These are phyloP conservation scores for Thecocarcelia acutangulata DNA, from an alignment of 2,888 invertebrate species.

Conservation along the genomic window DNA sequence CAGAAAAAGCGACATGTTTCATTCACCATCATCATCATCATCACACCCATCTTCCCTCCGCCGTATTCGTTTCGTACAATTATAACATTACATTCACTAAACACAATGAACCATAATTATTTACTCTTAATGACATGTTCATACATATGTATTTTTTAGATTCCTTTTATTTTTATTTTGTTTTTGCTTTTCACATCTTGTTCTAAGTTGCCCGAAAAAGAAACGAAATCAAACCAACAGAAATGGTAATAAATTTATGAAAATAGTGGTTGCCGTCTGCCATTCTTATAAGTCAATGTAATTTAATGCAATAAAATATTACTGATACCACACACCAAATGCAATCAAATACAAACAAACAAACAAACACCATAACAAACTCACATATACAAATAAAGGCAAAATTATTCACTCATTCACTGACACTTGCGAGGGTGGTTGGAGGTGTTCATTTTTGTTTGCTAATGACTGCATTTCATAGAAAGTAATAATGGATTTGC, in stretches of 20 bases:
- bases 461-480: neutral
- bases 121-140: slow-evolving; percentile 67
- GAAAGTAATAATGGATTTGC: no score
- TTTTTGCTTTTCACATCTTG: slow-evolving; percentile 10
- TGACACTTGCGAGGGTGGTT: slow-evolving; percentile 31
- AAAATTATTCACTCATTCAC: slow-evolving; percentile 45
- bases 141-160: slow-evolving; percentile 50
- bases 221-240: slow-evolving; percentile 44
- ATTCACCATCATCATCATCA: slow-evolving; percentile 24
- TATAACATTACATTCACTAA: slow-evolving; percentile 46
- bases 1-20: slow-evolving; percentile 32
- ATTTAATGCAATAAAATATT: slow-evolving; percentile 70
- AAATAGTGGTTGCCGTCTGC: slow-evolving; percentile 70
- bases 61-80: slow-evolving; percentile 32
- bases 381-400: slow-evolving; percentile 30
- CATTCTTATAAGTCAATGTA: slow-evolving; percentile 69
- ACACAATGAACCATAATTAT: slow-evolving; percentile 67
- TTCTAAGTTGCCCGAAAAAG: slow-evolving; percentile 30
- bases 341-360: slow-evolving; percentile 45
- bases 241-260: slow-evolving; percentile 69
- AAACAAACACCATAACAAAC: slow-evolving; percentile 5
- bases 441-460: neutral
- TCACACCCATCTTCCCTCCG: slow-evolving; percentile 25
- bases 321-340: slow-evolving; percentile 64
- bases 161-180: neutral